These are phyloP conservation scores for Ophion ellenae DNA, from an alignment of 2,888 invertebrate species.

Conservation along the genomic window DNA sequence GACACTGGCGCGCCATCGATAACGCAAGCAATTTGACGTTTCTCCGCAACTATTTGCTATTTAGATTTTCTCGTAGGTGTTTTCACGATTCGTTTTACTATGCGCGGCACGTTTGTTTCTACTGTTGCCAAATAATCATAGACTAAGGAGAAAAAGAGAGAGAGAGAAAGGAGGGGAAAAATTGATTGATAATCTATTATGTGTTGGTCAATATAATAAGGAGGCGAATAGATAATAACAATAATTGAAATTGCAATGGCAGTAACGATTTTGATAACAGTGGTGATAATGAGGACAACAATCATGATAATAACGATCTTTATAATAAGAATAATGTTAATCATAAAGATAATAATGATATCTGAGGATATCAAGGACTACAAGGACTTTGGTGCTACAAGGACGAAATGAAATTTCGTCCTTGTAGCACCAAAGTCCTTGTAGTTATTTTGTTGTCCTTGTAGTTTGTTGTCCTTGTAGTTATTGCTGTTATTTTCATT, in stretches of 20 bases:
- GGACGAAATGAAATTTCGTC: too few relatives aligned
- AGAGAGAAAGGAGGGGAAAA: neutral
- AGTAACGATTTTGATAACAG: neutral
- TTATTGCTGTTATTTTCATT: too few relatives aligned
- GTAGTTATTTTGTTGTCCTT: too few relatives aligned
- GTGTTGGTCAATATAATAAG: neutral
- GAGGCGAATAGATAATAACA: neutral
- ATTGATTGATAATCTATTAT: slow-evolving; percentile 33
- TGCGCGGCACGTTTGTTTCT: slow-evolving; percentile 6
- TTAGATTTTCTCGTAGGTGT: slow-evolving; percentile 60
- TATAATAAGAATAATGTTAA: neutral
- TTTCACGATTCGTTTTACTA: slow-evolving; percentile 10
- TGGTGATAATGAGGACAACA: neutral
- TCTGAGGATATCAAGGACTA: too few relatives aligned
- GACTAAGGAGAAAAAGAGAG: neutral
- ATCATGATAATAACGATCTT: neutral
- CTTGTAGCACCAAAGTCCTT: too few relatives aligned
- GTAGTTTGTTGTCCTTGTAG: too few relatives aligned
- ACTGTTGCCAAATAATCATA: neutral
- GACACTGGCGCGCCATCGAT: slow-evolving; percentile 47
- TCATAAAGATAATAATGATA: too few relatives aligned
- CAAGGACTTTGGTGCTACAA: too few relatives aligned
- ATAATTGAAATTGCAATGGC: neutral
- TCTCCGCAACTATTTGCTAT: slow-evolving; percentile 40
- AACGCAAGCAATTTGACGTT: slow-evolving; percentile 29